These are phyloP conservation scores for Hirundichthys speculiger DNA, from an alignment of 2,113 vertebrate species.

Conservation along the genomic window DNA sequence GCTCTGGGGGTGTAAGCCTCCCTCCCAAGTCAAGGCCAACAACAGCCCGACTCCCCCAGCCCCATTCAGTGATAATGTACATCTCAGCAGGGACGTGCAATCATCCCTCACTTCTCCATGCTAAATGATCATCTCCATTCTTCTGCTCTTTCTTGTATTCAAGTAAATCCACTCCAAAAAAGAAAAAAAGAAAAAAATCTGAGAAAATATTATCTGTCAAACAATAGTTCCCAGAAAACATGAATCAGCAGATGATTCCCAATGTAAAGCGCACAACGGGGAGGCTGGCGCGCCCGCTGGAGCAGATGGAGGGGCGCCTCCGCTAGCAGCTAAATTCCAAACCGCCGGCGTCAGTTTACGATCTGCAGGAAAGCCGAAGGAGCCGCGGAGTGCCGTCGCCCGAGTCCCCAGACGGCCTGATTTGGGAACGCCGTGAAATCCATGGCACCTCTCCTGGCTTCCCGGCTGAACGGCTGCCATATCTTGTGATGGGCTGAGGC, in stretches of 20 bases:
- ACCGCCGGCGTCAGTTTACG: constrained; percentile 63
- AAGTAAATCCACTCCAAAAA: constrained; percentile 61
- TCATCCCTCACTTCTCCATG: constrained; percentile 70
- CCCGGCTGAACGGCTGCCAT: constrained; percentile 83
- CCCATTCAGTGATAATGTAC: constrained; percentile 65
- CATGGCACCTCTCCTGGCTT: constrained; percentile 79
- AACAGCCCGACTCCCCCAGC: constrained; percentile 40
- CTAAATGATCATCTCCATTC: constrained; percentile 71
- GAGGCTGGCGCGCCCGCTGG: constrained; percentile 25
- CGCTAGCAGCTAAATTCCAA: constrained; percentile 65
- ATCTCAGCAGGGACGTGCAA: constrained; percentile 70
- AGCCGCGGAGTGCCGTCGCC: constrained; percentile 65
- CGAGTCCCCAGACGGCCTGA: constrained; percentile 71
- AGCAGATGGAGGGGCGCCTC: constrained; percentile 50
- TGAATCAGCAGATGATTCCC: constrained; percentile 74
- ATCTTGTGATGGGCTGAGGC: constrained; percentile 86
- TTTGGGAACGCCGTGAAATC: constrained; percentile 83
- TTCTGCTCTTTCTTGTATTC: constrained; percentile 59
- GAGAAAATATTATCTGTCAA: constrained; percentile 63
- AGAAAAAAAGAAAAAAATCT: constrained; percentile 44
- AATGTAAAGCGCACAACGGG: constrained; percentile 68
- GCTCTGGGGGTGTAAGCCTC: constrained; percentile 76
- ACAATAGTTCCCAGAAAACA: constrained; percentile 71
- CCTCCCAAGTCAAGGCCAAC: constrained; percentile 69
- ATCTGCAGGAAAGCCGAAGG: constrained; percentile 68